phyloP scores from a whole-genome alignment of 2,113 vertebrate species.

The Sialia sialis region DNA sequence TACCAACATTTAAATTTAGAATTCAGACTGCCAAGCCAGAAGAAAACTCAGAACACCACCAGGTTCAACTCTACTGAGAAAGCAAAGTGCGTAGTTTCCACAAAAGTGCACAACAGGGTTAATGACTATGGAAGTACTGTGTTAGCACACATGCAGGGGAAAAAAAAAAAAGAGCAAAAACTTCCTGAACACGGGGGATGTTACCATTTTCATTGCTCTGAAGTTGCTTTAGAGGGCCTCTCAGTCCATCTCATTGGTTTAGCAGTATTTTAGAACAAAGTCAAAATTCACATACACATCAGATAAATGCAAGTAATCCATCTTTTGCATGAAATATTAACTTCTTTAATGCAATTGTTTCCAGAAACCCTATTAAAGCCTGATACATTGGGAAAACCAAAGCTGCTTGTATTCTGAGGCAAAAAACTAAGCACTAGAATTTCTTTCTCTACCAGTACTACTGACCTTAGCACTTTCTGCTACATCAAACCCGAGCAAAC shows the following conservation, averaged over 20 bases:
- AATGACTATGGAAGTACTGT: conserved; percentile 19
- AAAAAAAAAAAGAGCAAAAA: background rate
- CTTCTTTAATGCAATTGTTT: background rate
- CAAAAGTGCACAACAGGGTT: conserved; percentile 55
- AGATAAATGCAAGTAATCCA: background rate
- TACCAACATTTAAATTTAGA: conserved; percentile 47
- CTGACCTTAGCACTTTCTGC: conserved; percentile 35
- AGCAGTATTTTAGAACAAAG: background rate
- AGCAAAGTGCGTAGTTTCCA: conserved; percentile 68
- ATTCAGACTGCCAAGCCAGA: conserved; percentile 36
- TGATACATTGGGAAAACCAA: background rate
- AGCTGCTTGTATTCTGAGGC: conserved; percentile 2
- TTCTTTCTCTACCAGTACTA: background rate
- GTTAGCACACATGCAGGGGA: background rate
- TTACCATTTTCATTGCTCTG: background rate
- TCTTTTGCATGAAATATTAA: background rate
- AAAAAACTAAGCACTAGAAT: background rate
- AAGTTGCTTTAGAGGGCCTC: conserved; percentile 22
- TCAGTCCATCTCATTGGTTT: background rate
- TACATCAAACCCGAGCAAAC: conserved; percentile 8
- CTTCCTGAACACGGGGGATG: background rate
- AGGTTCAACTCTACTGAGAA: conserved; percentile 43
- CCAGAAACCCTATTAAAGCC: background rate
- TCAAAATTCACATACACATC: background rate
- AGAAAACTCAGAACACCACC: conserved; percentile 26